Evolutionary conservation across 2,797 vertebrate genomes (phyloP), one percentile per base, ranked within the genome.

Genomic region (Lepus oiostolus): DNA sequence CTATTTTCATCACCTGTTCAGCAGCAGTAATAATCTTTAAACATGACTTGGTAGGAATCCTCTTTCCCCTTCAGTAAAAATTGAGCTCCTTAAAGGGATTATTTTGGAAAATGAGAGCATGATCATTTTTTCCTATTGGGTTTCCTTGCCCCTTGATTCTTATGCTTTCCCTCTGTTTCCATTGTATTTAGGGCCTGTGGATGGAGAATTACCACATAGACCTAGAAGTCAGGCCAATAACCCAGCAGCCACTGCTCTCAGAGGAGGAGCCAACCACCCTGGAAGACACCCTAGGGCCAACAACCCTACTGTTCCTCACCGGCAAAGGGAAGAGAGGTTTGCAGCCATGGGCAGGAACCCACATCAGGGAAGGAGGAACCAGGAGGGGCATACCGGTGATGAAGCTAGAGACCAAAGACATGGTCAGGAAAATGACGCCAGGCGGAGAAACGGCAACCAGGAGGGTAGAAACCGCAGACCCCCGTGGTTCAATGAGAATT

Each of bases 381-480:
- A 97, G 76, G 96, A 90, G 38, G 93, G 87, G 32, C 94, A 92
- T 21, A 50, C 88, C 32, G 93, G 42, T 60, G 95, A 92, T 2
- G 96, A 93, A 93, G 85, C 85, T 42, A 90, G 97, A 96, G 94
- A 94, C 84, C 95, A 95, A 86, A 76, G 96, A 80, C 91, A 86
- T 11, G 90, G 93, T 47, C 94, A 96, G 62, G 94, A 96, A 63
- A 95, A 94, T 76, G 88, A 97, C 28, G 74, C 92, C 85, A 90
- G 96, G 68, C 86, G 70, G 79, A 97, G 94, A 95, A 97, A 95
- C 63, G 91, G 80, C 21, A 83, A 95, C 84, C 97, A 95, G 72
- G 97, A 98, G 32, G 97, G 97, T 80, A 94, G 92, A 28, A 97
- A 86, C 52, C 82, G 62, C 91, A 92, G 96, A 85, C 97, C 94